A percentile compares a stretch with the other conserved stretches of the same genome.
Conservation (phyloP, 1,140 invertebrate species). For the fruit fly (Drosophila melanogaster) region DNA sequence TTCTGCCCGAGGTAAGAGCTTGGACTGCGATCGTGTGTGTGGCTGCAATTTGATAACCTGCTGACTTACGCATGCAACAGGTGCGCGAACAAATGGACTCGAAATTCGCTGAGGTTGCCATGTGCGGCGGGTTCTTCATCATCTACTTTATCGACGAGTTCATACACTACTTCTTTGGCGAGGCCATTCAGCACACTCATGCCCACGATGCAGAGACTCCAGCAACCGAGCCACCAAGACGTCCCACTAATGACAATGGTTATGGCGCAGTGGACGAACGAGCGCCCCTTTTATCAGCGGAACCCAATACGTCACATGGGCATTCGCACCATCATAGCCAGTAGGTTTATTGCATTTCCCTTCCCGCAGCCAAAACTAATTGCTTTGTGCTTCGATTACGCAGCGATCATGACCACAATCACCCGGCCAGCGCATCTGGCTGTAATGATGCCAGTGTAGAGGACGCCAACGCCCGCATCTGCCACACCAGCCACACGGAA, state of each 20-base stretch:
- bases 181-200: slow-evolving; percentile 78
- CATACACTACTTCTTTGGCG: slow-evolving; percentile 87
- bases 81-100: slow-evolving; percentile 85
- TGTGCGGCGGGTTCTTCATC: slow-evolving; percentile 91
- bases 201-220: slow-evolving; percentile 10
- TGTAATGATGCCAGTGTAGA: slow-evolving; percentile 73
- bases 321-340: slow-evolving; percentile 32
- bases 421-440: slow-evolving; percentile 17
- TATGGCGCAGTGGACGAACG: slow-evolving; percentile 60
- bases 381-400: slow-evolving; percentile 1
- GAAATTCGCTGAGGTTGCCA: slow-evolving; percentile 88
- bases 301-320: slow-evolving; percentile 10
- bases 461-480: slow-evolving; percentile 86
- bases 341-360: slow-evolving; percentile 28
- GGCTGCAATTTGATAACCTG: slow-evolving; percentile 3
- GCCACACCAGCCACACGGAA: slow-evolving; percentile 87
- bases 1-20: slow-evolving; percentile 91
- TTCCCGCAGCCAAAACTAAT: slow-evolving; percentile 10
- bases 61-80: slow-evolving; percentile 34
- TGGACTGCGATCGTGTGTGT: neutral
- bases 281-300: slow-evolving; percentile 49
- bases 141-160: slow-evolving; percentile 92
- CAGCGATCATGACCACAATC: slow-evolving; percentile 44
- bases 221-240: neutral
- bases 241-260: slow-evolving; percentile 9